Base-by-base conservation (phyloP, 1,140 invertebrate genomes). In the Brachionus rubens region DNA sequence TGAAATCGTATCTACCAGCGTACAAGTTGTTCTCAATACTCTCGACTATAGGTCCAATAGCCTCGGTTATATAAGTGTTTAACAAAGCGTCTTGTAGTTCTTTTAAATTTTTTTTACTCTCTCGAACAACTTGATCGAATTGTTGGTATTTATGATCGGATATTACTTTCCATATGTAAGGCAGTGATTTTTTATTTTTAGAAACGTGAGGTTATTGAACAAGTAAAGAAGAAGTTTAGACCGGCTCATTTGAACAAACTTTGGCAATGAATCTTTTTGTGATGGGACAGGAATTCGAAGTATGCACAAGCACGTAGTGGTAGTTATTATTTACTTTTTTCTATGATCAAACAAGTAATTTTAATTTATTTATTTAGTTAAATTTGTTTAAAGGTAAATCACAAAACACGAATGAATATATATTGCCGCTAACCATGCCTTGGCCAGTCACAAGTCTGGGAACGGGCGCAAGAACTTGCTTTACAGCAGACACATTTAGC, bases 71-170 rank as follows among this genome's bases (percentile, higher is more conserved):
- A 40, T 72, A 72, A 10, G 48, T 24, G 5, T 50, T 72, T 9
- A 72, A 19, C 21, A 72, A 30, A 28, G 9, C 28, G 28, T 54
- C 50, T 36, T 72, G 68, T 24, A 72, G 12, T 10, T 33, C 46
- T 36, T 50, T 72, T 21, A 72, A 30, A 72, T 72, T 72, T 30
- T 72, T 72, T 41, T 48, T 47, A 36, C 68, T 72, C 28, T 72
- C 68, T 41, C 16, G 7, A 54, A 72, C 28, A 48, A 16, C 24
- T 72, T 72, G 68, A 48, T 28, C 46, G 33, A 50, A 12, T 72
- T 48, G 46, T 9, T 19, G n/a, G 28, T 50, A 72, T 41, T 72
- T 72, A 14, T 50, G 46, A 19, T 72, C 16, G 5, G 28, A 12
- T 21, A 72, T 33, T 21, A 50, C 41, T 24, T 50, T 48, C 68